Base-by-base conservation (phyloP, 2,113 vertebrate genomes). In the Agapornis roseicollis region DNA sequence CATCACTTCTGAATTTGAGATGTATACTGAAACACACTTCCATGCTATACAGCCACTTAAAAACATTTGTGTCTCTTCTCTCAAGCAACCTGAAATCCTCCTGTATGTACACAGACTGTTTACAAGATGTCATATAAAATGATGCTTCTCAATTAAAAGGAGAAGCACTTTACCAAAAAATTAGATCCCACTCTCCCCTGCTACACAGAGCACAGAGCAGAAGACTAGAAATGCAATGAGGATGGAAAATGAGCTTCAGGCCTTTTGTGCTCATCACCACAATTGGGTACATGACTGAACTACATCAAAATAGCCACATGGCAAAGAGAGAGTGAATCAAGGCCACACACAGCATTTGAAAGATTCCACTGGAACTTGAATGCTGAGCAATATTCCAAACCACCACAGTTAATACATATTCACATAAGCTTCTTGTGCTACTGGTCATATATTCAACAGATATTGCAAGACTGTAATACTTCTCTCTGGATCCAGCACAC, bases 31-130 rank as follows among this genome's bases (percentile, higher is more conserved):
- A 92, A 65, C 5, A 25, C 1, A 10, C 24, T 28, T 19, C 8
- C 0, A 13, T 8, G 35, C 65, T 47, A 23, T 2, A 60, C 49
- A 80, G 46, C 10, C 46, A 25, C 52, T 52, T 64, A 5, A 71
- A 88, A 60, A 41, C 0, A 0, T 1, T 16, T 0, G 4, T 2
- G 7, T 52, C 41, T 70, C 35, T 3, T 13, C 44, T 28, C 46
- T 66, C 41, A 22, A 58, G 64, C 10, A 35, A 28, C 37, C 28
- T 0, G 0, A 61, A 39, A 14, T 3, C 3, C 13, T 53, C 2
- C 15, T 53, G 11, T 4, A 13, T 0, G 0, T 4, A 27, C 64
- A 31, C 17, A 47, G n/a, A 17, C 23, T 42, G 20, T 24, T n/a
- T 6, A n/a, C 27, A 84, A 82, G 24, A 8, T 11, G 11, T 13